Conservation (phyloP, 2,888 invertebrate genomes). For the Eumerus sabulonum region DNA sequence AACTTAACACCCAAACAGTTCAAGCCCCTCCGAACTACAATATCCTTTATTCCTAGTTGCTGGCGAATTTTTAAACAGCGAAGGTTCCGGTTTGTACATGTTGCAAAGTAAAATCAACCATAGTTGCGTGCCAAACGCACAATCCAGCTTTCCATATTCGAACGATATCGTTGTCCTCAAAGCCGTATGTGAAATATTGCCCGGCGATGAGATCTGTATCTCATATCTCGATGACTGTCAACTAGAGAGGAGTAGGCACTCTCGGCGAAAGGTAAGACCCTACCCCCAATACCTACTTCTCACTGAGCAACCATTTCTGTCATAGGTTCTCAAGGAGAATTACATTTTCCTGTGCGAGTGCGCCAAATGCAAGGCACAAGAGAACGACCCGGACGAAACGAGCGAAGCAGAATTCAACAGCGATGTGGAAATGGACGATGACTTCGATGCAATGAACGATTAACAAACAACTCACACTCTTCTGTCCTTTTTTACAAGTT, state of each 20-base stretch:
- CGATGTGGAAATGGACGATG: conserved; percentile 80
- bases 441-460: conserved; percentile 71
- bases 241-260: conserved; percentile 89
- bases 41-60: no score
- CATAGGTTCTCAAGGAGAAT: conserved; percentile 83
- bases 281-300: not conserved
- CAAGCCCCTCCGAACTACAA: no score
- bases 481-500: conserved; percentile 38
- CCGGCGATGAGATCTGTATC: conserved; percentile 93
- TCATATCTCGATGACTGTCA: conserved; percentile 94
- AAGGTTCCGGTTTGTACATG: conserved; percentile 93
- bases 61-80: conserved; percentile 90
- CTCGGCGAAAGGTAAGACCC: conserved; percentile 86
- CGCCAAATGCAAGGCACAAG: conserved; percentile 86
- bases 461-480: conserved; percentile 3
- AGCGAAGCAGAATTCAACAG: conserved; percentile 88
- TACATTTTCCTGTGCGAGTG: conserved; percentile 92
- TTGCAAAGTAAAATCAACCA: conserved; percentile 96
- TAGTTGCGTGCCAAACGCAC: conserved; percentile 93
- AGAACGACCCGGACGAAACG: conserved; percentile 88
- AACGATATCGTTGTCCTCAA: conserved; percentile 87
- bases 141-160: conserved; percentile 90
- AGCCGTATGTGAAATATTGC: conserved; percentile 85
- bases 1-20: no score
- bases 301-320: conserved; percentile 65